Evolutionary conservation across 2,113 vertebrate genomes (phyloP), one percentile per base, ranked within the genome.

Genomic region (Rhea pennata): DNA sequence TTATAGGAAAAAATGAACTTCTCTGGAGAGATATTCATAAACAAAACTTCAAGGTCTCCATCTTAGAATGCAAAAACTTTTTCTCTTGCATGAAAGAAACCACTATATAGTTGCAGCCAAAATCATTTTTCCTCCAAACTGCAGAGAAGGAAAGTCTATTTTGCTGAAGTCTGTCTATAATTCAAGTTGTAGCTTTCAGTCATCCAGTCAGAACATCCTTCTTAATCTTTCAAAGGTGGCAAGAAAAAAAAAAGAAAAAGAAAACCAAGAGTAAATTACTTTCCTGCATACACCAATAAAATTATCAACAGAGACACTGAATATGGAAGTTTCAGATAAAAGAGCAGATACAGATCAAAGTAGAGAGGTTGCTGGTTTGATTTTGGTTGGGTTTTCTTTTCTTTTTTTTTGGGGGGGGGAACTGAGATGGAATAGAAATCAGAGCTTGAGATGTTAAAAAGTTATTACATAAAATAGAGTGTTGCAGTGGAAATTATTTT

Each of bases 11-110:
- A 90, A 82, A 53, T 1, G 0, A 88, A 59, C 83, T 90, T 94
- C 92, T 92, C 73, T 95, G 85, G 90, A 88, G 73, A 92, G 48
- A 53, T 84, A 92, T 92, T 94, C 86, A 90, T 92, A 92, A 94
- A 88, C 76, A 93, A 94, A 96, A 96, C 92, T 85, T 97, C 88
- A 96, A 93, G 72, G 59, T 71, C 88, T 93, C n/a, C 82, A 96
- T 80, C 50, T 73, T 78, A 94, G 78, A 85, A 96, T 83, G 50
- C 75, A 76, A 72, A 90, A 96, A 73, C 75, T 85, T 82, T 88
- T 88, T 77, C 0, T 0, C n/a, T 78, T 84, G 80, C 90, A 95
- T 95, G 93, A 92, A 93, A 93, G 88, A 96, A 96, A 94, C 83
- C 70, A 87, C 88, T 95, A 88, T 53, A 58, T 3, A 81, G 51